Evolutionary conservation across 2,888 invertebrate species (phyloP), one percentile per base, ranked within the genome.

Genomic region (Hydraecia micacea): DNA sequence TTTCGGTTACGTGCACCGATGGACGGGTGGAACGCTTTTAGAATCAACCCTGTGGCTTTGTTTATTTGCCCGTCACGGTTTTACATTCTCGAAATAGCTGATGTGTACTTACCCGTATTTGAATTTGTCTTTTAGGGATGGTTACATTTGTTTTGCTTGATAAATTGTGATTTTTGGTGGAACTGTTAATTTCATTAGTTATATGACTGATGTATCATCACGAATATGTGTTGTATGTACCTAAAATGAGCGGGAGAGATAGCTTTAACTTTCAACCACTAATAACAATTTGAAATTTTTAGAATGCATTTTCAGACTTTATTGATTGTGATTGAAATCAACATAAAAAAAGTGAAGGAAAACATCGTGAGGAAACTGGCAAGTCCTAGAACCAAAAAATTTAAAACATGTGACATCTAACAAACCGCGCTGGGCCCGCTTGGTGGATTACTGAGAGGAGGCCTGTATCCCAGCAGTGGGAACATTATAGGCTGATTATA

Each of bases 51-150:
- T 58, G 60, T 66, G 49, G 52, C 63, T 75, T 42, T 82, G 65
- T 83, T 71, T 86, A 77, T 82, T 78, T 83, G 49, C 32, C n/a
- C 65, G 32, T 69, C 75, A 77, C 52, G 72, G 71, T 62, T 73
- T 75, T 65, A 81, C 32, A 72, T 74, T 58, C 74, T 18, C 71
- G 13, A 69, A 83, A 84, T 84, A 78, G 46, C 70, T 71, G 52
- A 67, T 71, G 77, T 82, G 58, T 67, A 39, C 28, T 7, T 36
- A 36, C 55, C 74, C 70, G 67, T 75, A 85, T 85, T 83, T 76
- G 46, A 32, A 52, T 81, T 71, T 58, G 68, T 25, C 49, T 71
- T 70, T 67, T 60, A 18, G 36, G 18, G 13, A 28, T 49, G 15
- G 52, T 58, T 15, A 58, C 21, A 46, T 80, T 67, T 66, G 55